Evolutionary conservation across 2,888 invertebrate genomes (phyloP), one percentile per base, ranked within the genome.

Genomic region (Lepidocyrtoides sp.): DNA sequence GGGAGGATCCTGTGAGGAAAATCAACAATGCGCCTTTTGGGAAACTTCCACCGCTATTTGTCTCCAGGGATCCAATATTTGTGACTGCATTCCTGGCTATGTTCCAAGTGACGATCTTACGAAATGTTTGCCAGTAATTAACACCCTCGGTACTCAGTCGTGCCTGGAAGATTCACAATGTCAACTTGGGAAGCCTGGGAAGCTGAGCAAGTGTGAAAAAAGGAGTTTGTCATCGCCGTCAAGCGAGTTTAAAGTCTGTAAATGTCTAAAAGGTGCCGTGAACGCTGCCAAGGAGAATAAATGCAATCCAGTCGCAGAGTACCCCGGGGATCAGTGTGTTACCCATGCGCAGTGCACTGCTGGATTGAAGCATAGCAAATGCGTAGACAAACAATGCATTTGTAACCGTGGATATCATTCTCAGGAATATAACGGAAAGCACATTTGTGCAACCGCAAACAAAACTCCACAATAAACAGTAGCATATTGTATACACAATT

Each of bases 1-100:
- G 48, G 75, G 75, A 44, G 75, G 75, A n/a, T 48, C 44, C n/a
- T 75, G 75, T 14, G 44, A 75, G n/a, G 75, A 75, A 75, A 75
- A 44, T 29, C 75, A 48, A 5, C 75, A 75, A n/a, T 75, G 75
- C 23, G 20, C 48, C 0, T 75, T 26, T 7, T 48, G 75, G 44
- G 44, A 75, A 48, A 75, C 44, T 0, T 44, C 44, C 0, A 75
- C 75, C 0, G 44, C 48, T 0, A 48, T 44, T 3, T 75, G 75
- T n/a, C 48, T 75, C 0, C 7, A 23, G 3, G 75, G 75, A 20
- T 75, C 75, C 0, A 23, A 12, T 1, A 20, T 69, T 75, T 75
- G 75, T 48, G 75, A 75, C 26, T 75, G 75, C 48, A 20, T 10
- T 23, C 48, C 75, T 48, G 75, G 75, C 7, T 75, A 14, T 23